A percentile compares a stretch with the other conserved stretches of the same genome.
Conservation (phyloP, 2,797 vertebrate species). For the Rhinoraja longicauda region DNA sequence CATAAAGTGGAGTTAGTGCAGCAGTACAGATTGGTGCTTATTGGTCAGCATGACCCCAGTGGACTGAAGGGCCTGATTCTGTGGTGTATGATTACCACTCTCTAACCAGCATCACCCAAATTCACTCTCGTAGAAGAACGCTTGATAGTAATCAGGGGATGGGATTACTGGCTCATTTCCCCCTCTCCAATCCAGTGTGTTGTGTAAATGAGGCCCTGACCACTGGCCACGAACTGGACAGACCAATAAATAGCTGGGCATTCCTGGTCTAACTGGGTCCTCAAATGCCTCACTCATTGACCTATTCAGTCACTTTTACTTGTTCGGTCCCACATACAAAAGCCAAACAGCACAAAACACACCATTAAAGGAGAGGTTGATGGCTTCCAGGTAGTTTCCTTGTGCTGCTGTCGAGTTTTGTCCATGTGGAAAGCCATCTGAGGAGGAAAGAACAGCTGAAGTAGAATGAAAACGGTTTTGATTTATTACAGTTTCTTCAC, state of each 20-base stretch:
- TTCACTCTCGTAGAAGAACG: too few species aligned
- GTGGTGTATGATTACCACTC: too few species aligned
- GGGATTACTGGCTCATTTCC: not conserved
- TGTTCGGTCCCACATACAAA: not conserved
- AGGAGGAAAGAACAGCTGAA: constrained; percentile 32
- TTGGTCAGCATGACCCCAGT: too few species aligned
- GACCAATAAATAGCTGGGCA: not conserved
- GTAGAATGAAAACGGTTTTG: not conserved
- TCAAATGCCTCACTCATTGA: not conserved
- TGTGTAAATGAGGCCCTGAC: not conserved
- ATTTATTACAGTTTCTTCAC: not conserved
- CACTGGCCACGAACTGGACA: not conserved
- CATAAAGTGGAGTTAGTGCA: too few species aligned
- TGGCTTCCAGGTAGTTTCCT: constrained; percentile 95
- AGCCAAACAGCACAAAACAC: constrained; percentile 44
- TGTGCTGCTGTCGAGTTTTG: constrained; percentile 88
- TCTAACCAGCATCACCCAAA: not conserved
- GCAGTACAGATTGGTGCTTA: too few species aligned
- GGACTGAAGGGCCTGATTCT: too few species aligned
- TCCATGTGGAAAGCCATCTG: constrained; percentile 83
- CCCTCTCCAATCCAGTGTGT: not conserved
- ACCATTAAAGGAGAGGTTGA: constrained; percentile 97
- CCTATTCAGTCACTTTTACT: too few species aligned
- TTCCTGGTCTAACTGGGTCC: not conserved
- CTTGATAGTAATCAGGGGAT: not conserved